These are phyloP conservation scores for Phycodurus eques DNA, from an alignment of 2,113 vertebrate genomes.

Conservation along the genomic window DNA sequence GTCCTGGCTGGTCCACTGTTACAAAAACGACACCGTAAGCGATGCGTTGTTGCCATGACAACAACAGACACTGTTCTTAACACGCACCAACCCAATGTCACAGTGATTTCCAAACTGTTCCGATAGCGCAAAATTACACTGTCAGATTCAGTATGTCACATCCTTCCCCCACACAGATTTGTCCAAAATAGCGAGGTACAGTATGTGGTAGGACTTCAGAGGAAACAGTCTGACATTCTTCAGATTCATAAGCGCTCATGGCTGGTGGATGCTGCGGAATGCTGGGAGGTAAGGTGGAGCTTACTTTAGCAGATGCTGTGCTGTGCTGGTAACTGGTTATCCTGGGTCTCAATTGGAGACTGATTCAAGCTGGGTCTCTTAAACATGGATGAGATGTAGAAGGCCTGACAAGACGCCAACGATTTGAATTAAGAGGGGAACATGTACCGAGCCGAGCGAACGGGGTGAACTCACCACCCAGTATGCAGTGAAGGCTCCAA, in stretches of 20 bases:
- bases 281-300: not conserved
- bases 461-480: constrained; percentile 74
- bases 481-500: constrained; percentile 78
- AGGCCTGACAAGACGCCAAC: constrained; percentile 55
- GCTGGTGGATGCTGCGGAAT: constrained; percentile 19
- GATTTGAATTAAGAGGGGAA: constrained; percentile 13
- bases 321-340: constrained; percentile 54
- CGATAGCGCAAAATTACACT: not conserved
- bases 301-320: constrained; percentile 68
- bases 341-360: constrained; percentile 29
- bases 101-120: not conserved
- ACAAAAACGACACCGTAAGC: not conserved
- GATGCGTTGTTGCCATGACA: not conserved
- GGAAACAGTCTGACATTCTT: constrained; percentile 59
- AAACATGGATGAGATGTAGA: constrained; percentile 74
- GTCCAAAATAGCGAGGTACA: constrained; percentile 13
- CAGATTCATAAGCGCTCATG: constrained; percentile 11
- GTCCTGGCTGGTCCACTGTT: not conserved
- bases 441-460: constrained; percentile 7
- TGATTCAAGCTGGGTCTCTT: constrained; percentile 37
- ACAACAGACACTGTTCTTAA: not conserved
- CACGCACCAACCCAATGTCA: not conserved
- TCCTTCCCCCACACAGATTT: not conserved
- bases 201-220: constrained; percentile 55
- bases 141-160: constrained; percentile 17